These are phyloP conservation scores for Eugnorisma glareosa DNA, from an alignment of 2,888 invertebrate species.

Conservation along the genomic window DNA sequence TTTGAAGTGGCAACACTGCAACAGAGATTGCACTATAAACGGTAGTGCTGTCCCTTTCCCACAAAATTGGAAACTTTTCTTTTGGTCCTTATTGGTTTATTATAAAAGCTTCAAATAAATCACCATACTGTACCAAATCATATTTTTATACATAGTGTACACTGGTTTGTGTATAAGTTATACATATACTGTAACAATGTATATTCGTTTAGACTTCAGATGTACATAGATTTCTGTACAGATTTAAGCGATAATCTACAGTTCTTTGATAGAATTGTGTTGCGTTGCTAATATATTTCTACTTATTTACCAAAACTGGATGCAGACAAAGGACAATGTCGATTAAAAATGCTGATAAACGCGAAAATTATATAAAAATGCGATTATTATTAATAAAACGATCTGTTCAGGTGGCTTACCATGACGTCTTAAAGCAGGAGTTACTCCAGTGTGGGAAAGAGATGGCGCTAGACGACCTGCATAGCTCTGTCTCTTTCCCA, in stretches of 20 bases:
- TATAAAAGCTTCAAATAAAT: slow-evolving; percentile 43
- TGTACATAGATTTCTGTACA: slow-evolving; percentile 64
- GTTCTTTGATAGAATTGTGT: slow-evolving; percentile 66
- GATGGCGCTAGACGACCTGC: no score
- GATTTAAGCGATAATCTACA: slow-evolving; percentile 33
- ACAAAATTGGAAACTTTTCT: slow-evolving; percentile 5
- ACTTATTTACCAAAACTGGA: slow-evolving; percentile 55
- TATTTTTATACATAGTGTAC: slow-evolving; percentile 81
- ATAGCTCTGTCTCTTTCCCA: no score
- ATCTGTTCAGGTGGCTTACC: no score
- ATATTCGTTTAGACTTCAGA: slow-evolving; percentile 57
- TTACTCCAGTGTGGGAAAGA: no score
- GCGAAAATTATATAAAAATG: slow-evolving; percentile 14
- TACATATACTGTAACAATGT: slow-evolving; percentile 65
- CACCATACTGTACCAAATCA: slow-evolving; percentile 58
- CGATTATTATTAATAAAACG: slow-evolving; percentile 4
- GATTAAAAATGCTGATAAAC: slow-evolving; percentile 24
- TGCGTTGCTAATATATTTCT: slow-evolving; percentile 56
- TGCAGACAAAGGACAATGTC: slow-evolving; percentile 24
- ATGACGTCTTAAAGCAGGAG: no score
- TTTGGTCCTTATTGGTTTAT: slow-evolving; percentile 35
- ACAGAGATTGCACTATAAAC: slow-evolving; percentile 39
- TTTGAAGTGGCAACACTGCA: slow-evolving; percentile 13
- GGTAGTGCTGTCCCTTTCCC: slow-evolving; percentile 43
- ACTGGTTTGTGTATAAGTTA: slow-evolving; percentile 84